Base-by-base conservation (phyloP, 2,888 invertebrate genomes). In the Rotaria sp. region DNA sequence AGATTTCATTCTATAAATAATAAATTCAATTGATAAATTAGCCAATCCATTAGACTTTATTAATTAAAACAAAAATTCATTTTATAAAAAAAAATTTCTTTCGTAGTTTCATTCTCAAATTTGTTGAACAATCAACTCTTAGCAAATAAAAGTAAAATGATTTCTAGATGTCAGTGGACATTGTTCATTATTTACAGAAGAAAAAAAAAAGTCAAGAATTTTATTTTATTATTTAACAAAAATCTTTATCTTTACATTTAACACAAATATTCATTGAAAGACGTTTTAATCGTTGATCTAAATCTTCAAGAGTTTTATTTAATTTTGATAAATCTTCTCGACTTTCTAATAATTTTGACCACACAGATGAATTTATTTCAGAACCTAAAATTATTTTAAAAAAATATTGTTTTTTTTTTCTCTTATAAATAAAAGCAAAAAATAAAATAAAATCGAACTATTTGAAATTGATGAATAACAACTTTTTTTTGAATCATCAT, bases 221-320 rank as follows among this genome's bases (percentile, higher is more conserved):
- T n/a, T n/a, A n/a, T 13, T 50, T 50, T 50, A 50, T 50, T 50
- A 18, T 35, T 67, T 67, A 67, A 67, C 11, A 35, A 67, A 18
- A 15, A 35, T 67, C 15, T 67, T 67, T 67, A 35, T 30, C 5
- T 67, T 67, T 67, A 67, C 67, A 67, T 67, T 67, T 67, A 0
- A 13, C 3, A 35, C 67, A 67, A 35, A 67, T 67, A 21, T 35
- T 67, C 30, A 35, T 35, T 45, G 80, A 80, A 24, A 80, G 45
- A n/a, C 80, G n/a, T 45, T 80, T 24, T 41, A 80, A 80, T 45
- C 80, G 80, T 80, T 80, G n/a, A 45, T 80, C 80, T 45, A 80
- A 80, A 45, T 80, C 45, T 45, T 80, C 80, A n/a, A 80, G 80
- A 45, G 80, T 80, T 45, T 45, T 80, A 45, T 80, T 80, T 45